Conservation (phyloP, 2,888 invertebrate genomes). For the Phalera bucephala region DNA sequence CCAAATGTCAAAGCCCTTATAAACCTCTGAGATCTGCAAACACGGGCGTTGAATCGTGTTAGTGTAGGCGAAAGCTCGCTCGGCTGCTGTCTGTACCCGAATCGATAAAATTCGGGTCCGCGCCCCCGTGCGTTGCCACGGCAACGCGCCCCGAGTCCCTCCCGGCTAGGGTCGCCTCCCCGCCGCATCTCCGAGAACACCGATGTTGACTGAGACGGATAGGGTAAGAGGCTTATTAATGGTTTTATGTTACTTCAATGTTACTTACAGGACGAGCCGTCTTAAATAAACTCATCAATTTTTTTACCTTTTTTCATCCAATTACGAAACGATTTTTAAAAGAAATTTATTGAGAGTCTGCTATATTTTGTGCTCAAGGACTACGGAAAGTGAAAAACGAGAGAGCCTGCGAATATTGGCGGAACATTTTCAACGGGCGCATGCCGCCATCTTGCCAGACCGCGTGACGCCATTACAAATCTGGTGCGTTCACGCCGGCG, state of each 20-base stretch:
- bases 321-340: conserved; percentile 12
- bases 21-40: conserved; percentile 77
- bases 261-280: conserved; percentile 49
- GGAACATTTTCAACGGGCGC: conserved; percentile 51
- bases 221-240: conserved; percentile 83
- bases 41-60: conserved; percentile 77
- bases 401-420: conserved; percentile 55
- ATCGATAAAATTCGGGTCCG: conserved; percentile 83
- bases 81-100: conserved; percentile 79
- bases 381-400: conserved; percentile 47
- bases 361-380: conserved; percentile 33
- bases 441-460: conserved; percentile 76
- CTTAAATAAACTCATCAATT: conserved; percentile 23
- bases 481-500: conserved; percentile 54
- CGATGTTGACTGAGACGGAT: conserved; percentile 83
- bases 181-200: conserved; percentile 69
- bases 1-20: conserved; percentile 73
- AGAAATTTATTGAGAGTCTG: conserved; percentile 26
- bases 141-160: conserved; percentile 61
- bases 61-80: conserved; percentile 70
- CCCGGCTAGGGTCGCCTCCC: conserved; percentile 42
- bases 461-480: conserved; percentile 79
- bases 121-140: conserved; percentile 74
- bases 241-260: conserved; percentile 75
- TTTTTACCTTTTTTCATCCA: conserved; percentile 6